Conservation (phyloP, 2,113 vertebrate species). For the Spheniscus mendiculus region DNA sequence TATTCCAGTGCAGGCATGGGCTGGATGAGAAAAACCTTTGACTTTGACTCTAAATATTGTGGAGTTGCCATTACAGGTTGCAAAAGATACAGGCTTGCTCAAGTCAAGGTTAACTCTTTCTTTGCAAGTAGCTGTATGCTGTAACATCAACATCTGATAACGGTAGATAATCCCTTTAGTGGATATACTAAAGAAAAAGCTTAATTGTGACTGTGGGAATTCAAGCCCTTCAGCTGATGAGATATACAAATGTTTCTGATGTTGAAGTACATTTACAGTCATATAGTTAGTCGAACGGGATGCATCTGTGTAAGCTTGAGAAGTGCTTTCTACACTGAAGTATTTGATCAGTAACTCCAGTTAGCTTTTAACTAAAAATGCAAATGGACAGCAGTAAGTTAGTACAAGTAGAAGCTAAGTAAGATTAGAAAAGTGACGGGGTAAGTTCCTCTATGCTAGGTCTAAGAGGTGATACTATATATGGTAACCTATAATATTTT, state of each 20-base stretch:
- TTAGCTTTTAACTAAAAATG: neutral
- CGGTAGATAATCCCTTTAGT: neutral
- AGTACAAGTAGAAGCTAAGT: neutral
- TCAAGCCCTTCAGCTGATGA: neutral
- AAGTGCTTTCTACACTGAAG: neutral
- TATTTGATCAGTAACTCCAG: neutral
- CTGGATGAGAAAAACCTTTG: neutral
- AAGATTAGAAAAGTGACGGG: neutral
- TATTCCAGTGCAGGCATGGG: neutral
- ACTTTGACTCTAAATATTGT: neutral
- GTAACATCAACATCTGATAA: neutral
- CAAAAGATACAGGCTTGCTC: neutral
- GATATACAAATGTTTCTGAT: neutral
- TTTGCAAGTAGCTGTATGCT: neutral
- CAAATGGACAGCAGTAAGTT: neutral
- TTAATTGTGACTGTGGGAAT: neutral
- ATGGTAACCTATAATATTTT: neutral
- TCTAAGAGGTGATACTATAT: neutral
- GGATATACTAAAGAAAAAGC: neutral
- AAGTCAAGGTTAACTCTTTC: neutral
- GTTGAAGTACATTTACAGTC: neutral
- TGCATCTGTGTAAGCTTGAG: neutral
- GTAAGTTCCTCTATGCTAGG: neutral
- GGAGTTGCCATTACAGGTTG: neutral
- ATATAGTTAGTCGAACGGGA: neutral